Percentiles rank a stretch among this genome's conserved stretches.
Evolutionary conservation across 2,888 invertebrate genomes (phyloP).

Genomic region (Nasonia oneida): DNA sequence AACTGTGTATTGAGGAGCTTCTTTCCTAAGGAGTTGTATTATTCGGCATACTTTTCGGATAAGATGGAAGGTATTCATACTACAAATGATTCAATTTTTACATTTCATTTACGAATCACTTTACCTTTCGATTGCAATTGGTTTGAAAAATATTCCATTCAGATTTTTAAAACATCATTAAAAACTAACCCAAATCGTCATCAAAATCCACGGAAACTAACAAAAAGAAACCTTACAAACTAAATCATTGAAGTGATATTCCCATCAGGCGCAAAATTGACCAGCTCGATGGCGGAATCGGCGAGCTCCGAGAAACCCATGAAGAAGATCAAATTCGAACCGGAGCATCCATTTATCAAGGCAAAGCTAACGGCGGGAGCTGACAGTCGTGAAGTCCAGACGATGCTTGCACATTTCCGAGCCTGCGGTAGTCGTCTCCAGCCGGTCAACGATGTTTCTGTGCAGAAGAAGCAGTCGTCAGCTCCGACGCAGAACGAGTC

Average conservation of each 20-base stretch:
- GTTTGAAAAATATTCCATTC: too few species aligned
- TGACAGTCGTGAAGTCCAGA: constrained; percentile 85
- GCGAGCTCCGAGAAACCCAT: constrained; percentile 59
- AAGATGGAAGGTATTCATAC: constrained; percentile 71
- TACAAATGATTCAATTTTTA: background rate
- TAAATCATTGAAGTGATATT: constrained; percentile 15
- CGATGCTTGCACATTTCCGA: constrained; percentile 90
- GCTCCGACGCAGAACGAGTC: constrained; percentile 50
- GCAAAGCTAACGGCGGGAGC: constrained; percentile 85
- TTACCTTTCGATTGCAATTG: too few species aligned
- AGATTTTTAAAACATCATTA: too few species aligned
- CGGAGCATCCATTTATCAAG: constrained; percentile 86
- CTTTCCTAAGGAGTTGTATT: constrained; percentile 87
- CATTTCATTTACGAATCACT: too few species aligned
- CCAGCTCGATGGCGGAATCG: background rate
- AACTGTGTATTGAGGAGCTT: constrained; percentile 87
- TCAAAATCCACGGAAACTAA: constrained; percentile 38
- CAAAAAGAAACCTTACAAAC: background rate
- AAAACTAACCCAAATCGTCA: background rate
- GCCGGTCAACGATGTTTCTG: background rate
- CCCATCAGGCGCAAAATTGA: constrained; percentile 50
- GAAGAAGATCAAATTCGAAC: constrained; percentile 67
- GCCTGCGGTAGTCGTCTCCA: constrained; percentile 86
- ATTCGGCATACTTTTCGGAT: constrained; percentile 83
- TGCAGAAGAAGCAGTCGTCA: constrained; percentile 59